These are phyloP conservation scores for Mobula birostris DNA, from an alignment of 2,113 vertebrate genomes.

Conservation along the genomic window DNA sequence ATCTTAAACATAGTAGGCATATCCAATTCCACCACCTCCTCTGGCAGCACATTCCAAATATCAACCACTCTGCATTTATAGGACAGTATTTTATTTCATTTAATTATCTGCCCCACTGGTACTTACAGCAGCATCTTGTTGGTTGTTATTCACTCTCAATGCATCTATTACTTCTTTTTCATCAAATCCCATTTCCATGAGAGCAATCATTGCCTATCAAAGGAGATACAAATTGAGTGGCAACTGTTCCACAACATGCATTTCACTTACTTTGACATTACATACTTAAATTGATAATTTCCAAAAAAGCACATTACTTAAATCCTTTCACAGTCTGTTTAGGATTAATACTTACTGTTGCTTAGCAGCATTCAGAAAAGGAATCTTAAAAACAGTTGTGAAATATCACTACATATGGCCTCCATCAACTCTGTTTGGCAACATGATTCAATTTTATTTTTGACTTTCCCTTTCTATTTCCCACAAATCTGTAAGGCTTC, in stretches of 20 bases:
- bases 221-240: neutral
- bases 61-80: too few species aligned
- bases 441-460: neutral
- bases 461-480: neutral
- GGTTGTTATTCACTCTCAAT: constrained; percentile 90
- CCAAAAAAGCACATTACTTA: neutral
- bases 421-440: neutral
- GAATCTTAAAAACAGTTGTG: neutral
- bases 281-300: neutral
- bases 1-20: too few species aligned
- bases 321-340: neutral
- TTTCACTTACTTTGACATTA: neutral
- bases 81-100: neutral
- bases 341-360: neutral
- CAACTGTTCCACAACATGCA: neutral
- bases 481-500: neutral
- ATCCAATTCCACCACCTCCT: too few species aligned
- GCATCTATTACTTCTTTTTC: constrained; percentile 93
- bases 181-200: constrained; percentile 99
- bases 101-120: neutral
- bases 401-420: neutral
- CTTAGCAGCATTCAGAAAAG: neutral
- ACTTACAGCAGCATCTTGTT: constrained; percentile 89
- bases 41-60: too few species aligned
- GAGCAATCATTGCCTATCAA: constrained; percentile 76